Conservation (phyloP, 2,888 invertebrate species). For the Oscheius onirici region DNA sequence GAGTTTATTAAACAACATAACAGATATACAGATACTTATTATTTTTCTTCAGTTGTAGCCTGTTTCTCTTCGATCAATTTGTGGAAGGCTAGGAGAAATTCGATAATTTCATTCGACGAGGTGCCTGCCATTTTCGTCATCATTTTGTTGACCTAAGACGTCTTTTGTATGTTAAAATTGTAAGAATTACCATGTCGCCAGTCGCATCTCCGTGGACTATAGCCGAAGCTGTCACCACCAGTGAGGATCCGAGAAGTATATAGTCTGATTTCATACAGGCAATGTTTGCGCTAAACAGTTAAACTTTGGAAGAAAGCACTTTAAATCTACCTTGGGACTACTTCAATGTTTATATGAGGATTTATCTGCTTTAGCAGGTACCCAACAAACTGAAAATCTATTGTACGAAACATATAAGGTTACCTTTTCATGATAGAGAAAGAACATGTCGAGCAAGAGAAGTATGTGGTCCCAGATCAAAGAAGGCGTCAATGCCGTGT, state of each 20-base stretch:
- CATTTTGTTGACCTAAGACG: not conserved
- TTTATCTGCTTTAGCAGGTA: not conserved
- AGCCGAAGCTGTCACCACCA: slow-evolving; percentile 16
- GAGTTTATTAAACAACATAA: not conserved
- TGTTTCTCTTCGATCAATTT: not conserved
- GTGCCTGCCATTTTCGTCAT: slow-evolving; percentile 3
- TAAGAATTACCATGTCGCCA: slow-evolving; percentile 12
- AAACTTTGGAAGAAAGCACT: not conserved
- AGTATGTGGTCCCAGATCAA: slow-evolving; percentile 22
- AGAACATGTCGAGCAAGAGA: slow-evolving; percentile 21
- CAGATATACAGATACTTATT: no score
- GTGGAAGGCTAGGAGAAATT: no score
- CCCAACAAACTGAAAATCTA: not conserved
- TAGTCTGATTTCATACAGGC: slow-evolving; percentile 25
- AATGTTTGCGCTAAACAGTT: not conserved
- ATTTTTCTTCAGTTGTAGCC: not conserved
- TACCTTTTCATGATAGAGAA: slow-evolving; percentile 23
- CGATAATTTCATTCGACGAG: not conserved
- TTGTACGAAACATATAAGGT: no score
- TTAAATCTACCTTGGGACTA: not conserved
- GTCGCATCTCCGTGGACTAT: not conserved
- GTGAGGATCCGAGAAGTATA: slow-evolving; percentile 9
- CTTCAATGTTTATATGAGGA: not conserved
- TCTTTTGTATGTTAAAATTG: no score
- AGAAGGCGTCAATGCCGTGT: not conserved